Evolutionary conservation across 2,888 invertebrate species (phyloP).

Genomic region (Amphipoea lucens): DNA sequence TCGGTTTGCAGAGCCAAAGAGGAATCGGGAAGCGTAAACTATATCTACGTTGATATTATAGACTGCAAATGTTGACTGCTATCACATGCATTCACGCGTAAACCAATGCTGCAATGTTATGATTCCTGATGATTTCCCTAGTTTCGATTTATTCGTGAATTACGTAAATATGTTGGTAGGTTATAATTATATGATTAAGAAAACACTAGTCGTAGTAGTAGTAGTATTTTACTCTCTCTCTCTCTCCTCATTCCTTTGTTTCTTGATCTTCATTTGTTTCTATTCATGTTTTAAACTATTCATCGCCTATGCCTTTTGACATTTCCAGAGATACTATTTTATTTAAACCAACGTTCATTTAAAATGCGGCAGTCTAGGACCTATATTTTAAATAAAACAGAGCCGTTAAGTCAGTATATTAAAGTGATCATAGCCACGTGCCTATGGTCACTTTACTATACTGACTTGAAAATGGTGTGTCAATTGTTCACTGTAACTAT

Average conservation of each 20-base stretch:
- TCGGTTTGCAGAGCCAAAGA: conserved; percentile 54
- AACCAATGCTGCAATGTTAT: conserved; percentile 7
- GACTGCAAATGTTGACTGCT: conserved; percentile 13
- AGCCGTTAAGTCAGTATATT: conserved; percentile 19
- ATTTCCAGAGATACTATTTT: conserved; percentile 16
- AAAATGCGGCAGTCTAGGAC: conserved; percentile 8
- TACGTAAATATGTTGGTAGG: background rate
- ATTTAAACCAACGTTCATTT: background rate
- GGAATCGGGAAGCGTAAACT: conserved; percentile 54
- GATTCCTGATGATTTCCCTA: background rate
- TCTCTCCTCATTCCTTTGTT: background rate
- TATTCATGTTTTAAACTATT: background rate
- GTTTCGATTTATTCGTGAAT: background rate
- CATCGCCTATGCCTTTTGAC: background rate
- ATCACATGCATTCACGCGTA: conserved; percentile 4
- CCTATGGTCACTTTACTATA: too few relatives aligned
- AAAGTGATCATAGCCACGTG: conserved; percentile 32
- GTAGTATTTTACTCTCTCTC: too few relatives aligned
- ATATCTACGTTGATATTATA: conserved; percentile 37
- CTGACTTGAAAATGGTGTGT: conserved; percentile 42
- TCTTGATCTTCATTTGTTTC: conserved; percentile 5
- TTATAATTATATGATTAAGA: background rate
- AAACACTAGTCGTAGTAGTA: too few relatives aligned
- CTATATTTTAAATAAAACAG: conserved; percentile 22
- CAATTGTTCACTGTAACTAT: conserved; percentile 56